Evolutionary conservation across 2,888 invertebrate species (phyloP), one percentile per base, ranked within the genome.

Genomic region (Cepaea hortensis): DNA sequence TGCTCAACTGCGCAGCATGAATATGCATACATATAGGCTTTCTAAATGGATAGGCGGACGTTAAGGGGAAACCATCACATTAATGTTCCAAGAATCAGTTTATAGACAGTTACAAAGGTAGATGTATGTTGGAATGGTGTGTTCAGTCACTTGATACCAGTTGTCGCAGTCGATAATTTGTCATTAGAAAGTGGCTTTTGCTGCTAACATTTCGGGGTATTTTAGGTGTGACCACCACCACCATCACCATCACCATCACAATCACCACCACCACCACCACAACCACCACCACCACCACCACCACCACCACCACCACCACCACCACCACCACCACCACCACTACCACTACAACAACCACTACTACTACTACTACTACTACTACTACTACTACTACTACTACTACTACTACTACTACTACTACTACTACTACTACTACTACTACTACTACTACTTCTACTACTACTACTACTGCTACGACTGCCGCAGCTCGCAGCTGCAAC

Each of bases 401-500:
- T 65, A 62, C 80, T 61, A 61, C 61, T 65, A 35, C 81, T n/a
- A 61, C 62, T 23, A 81, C 35, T 65, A 62, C n/a, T 61, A 65
- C 68, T 65, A 23, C 62, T 80, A 80, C 5, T 80, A 61, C 1
- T 80, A 80, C 80, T 80, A 61, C 80, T 62, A 50, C 35, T 62
- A 23, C 55, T 80, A 80, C 62, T 80, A 80, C 80, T 80, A 61
- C 61, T 61, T 61, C 80, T 80, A 80, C 80, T 80, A 80, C 80
- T 80, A 80, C 80, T 80, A 61, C 80, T 61, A 6, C 80, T 80
- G 3, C 61, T 80, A 80, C 76, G 68, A 80, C 61, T 80, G 61
- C 80, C 35, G 61, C 80, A 55, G 61, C 80, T 80, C 50, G 61
- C 61, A 80, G 18, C 61, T 61, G 61, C 61, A 61, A 55, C 61